Percentiles rank a stretch among this genome's conserved stretches.
Evolutionary conservation across 92 coral and sea anemone genomes (phyloP).

Genomic region (Parazoanthus swiftii): DNA sequence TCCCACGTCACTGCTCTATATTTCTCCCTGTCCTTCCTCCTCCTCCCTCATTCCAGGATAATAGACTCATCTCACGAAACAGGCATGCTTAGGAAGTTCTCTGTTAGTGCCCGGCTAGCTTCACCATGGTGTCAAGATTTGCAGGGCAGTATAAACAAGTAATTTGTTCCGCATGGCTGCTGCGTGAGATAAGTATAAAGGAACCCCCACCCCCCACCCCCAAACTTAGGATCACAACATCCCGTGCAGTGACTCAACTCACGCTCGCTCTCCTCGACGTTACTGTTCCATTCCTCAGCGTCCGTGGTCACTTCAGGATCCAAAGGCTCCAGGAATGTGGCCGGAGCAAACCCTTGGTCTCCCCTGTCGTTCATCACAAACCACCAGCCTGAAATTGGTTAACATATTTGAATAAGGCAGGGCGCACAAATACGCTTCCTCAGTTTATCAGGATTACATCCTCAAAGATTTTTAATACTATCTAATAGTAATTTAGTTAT

Average conservation of each 20-base stretch:
- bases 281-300: conserved; percentile 83
- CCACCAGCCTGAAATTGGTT: conserved; percentile 83
- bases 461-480: neutral
- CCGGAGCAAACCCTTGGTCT: conserved; percentile 89
- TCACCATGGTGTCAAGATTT: too few species aligned
- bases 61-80: too few species aligned
- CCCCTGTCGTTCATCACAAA: conserved; percentile 80
- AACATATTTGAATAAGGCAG: neutral
- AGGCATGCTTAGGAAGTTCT: too few species aligned
- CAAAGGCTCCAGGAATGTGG: conserved; percentile 88
- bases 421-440: too few species aligned
- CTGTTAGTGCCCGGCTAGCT: too few species aligned
- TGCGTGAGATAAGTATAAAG: too few species aligned
- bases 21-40: too few species aligned
- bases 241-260: conserved; percentile 23
- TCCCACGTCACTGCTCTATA: too few species aligned
- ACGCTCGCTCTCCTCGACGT: conserved; percentile 63
- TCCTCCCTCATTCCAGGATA: too few species aligned
- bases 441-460: neutral
- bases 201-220: neutral
- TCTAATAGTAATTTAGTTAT: too few species aligned
- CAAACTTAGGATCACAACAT: neutral
- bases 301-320: conserved; percentile 57
- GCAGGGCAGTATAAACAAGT: too few species aligned
- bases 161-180: too few species aligned